Base-by-base conservation (phyloP, 64 coral and sea anemone species). In the Montipora efflorescens region DNA sequence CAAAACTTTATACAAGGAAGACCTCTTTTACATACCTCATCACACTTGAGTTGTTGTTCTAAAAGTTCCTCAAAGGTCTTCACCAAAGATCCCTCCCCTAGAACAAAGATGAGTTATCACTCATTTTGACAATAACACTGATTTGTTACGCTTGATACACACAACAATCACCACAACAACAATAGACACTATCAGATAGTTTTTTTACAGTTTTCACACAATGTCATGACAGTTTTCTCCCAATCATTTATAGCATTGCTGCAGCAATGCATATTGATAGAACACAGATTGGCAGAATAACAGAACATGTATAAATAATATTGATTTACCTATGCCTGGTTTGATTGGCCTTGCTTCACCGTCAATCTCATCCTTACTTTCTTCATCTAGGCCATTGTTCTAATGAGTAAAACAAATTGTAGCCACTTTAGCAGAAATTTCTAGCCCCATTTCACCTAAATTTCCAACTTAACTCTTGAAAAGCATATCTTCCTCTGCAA, bases 31-130 rank as follows among this genome's bases (percentile, higher is more conserved):
- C 92, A 20, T 59, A 93, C 91, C 79, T 93, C 70, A 59, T 96
- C 92, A 75, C 76, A 82, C 85, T 88, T 83, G 11, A 97, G 59
- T 78, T 97, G 80, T 62, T 89, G 80, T 51, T 97, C 95, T 11
- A 97, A 76, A 53, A 97, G 93, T 75, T 94, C 89, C 59, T 97
- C 95, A 92, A 97, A 97, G 43, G 92, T 93, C 47, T 61, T 89
- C 8, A 57, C 51, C 5, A 23, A 45, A 13, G 72, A 89, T 59
- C 16, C 57, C 7, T 74, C 74, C 75, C 72, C 87, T 89, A 20
- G 19, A 20, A 8, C 2, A 43, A 75, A 64, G 11, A 11, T 4
- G 2, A 12, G 5, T 10, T 55, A 12, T 64, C 61, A 64, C 14
- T 64, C 3, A 64, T 64, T 57, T 19, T 64, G 61, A 64, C 4